Conservation (phyloP, 2,888 invertebrate species). For the Microctonus aethiopoides region DNA sequence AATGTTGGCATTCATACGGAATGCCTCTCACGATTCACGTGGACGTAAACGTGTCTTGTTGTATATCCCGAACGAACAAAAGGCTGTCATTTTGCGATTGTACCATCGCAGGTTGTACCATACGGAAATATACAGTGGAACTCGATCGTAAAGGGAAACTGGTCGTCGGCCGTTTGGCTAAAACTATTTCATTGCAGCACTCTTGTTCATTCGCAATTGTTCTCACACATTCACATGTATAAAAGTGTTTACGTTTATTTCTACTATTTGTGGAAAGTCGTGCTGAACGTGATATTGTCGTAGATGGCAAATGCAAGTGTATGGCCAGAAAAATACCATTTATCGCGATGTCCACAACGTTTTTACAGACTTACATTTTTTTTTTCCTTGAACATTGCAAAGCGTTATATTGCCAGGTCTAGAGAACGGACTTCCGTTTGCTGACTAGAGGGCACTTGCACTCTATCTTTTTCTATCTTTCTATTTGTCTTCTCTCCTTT, state of each 20-base stretch:
- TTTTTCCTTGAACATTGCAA: conserved; percentile 18
- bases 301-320: conserved; percentile 24
- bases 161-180: conserved; percentile 6
- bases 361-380: conserved; percentile 31
- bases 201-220: neutral
- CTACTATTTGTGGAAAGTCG: neutral
- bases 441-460: conserved; percentile 11
- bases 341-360: conserved; percentile 30
- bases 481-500: conserved; percentile 1
- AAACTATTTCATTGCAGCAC: neutral
- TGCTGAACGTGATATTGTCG: neutral
- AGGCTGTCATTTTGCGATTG: conserved; percentile 9
- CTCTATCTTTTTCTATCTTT: conserved; percentile 9
- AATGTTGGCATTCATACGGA: conserved; percentile 21
- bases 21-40: conserved; percentile 31
- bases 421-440: conserved; percentile 21
- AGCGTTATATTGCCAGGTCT: conserved; percentile 27
- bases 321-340: conserved; percentile 33
- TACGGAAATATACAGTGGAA: neutral
- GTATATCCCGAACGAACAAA: conserved; percentile 11
- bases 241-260: neutral
- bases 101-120: conserved; percentile 14
- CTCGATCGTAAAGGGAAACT: conserved; percentile 17
- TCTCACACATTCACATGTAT: neutral
- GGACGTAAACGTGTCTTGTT: conserved; percentile 25